A percentile compares a stretch with the other conserved stretches of the same genome.
Evolutionary conservation across 35 echinoderm and acorn worm species (phyloP).

Genomic region (Apostichopus californicus): DNA sequence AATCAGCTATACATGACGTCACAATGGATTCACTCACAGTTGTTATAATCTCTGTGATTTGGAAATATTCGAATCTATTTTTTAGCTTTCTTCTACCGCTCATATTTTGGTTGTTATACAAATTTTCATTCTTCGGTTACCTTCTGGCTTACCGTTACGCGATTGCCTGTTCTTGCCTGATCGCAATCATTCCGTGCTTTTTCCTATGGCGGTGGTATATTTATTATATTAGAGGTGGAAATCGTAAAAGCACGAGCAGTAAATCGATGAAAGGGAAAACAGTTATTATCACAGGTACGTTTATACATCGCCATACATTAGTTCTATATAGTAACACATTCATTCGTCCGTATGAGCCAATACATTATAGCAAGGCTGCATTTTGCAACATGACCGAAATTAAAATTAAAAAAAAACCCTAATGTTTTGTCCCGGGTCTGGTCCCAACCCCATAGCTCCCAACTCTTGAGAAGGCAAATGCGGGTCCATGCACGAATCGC

Average conservation of each 20-base stretch:
- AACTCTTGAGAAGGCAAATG: too few relatives aligned
- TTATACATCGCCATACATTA: background rate
- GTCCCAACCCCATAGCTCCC: too few relatives aligned
- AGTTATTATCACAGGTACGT: slow-evolving; percentile 41
- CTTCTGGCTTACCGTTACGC: background rate
- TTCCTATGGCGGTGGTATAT: background rate
- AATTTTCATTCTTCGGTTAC: background rate
- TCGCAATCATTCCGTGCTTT: background rate
- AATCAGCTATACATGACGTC: background rate
- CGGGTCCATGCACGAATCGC: too few relatives aligned
- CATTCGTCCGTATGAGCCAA: too few relatives aligned
- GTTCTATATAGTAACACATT: too few relatives aligned
- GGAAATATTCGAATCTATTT: slow-evolving; percentile 15
- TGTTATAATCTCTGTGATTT: background rate
- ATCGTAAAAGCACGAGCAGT: background rate
- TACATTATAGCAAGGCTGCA: too few relatives aligned
- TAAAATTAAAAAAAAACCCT: too few relatives aligned
- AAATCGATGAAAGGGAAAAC: slow-evolving; percentile 40
- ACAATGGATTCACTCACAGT: slow-evolving; percentile 3
- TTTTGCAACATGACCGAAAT: too few relatives aligned
- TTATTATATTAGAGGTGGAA: slow-evolving; percentile 30
- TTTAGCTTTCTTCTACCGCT: background rate
- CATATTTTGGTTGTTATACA: background rate
- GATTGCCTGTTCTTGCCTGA: background rate
- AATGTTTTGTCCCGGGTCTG: too few relatives aligned